Conservation (phyloP, 2,113 vertebrate species). For the Romanogobio albipinnatus region DNA sequence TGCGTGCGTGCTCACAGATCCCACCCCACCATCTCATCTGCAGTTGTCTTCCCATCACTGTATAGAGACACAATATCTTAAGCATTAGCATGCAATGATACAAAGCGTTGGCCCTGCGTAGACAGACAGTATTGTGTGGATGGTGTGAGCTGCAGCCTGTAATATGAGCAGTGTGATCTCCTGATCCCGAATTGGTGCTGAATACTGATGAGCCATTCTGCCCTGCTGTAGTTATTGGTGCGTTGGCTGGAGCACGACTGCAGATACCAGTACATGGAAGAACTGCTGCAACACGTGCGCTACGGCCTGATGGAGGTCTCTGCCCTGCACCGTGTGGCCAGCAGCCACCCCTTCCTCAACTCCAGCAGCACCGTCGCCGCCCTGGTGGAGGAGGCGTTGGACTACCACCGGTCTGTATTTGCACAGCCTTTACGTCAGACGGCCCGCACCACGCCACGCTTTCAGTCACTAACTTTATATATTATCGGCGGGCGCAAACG, state of each 20-base stretch:
- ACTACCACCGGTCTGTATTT: conserved; percentile 89
- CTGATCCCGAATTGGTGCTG: conserved; percentile 38
- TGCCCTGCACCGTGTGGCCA: conserved; percentile 83
- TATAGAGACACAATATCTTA: conserved; percentile 42
- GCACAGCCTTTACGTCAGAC: conserved; percentile 93
- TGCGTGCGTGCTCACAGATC: not conserved
- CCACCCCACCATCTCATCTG: conserved; percentile 29
- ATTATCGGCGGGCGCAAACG: conserved; percentile 90
- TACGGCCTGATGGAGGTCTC: conserved; percentile 93
- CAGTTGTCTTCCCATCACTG: conserved; percentile 25
- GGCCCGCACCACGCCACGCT: conserved; percentile 86
- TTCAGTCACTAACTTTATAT: conserved; percentile 92
- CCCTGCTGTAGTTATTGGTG: conserved; percentile 88
- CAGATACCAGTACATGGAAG: conserved; percentile 88
- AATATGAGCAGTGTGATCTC: conserved; percentile 42
- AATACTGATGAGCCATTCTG: conserved; percentile 46
- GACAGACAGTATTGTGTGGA: conserved; percentile 42
- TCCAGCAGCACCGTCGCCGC: conserved; percentile 83
- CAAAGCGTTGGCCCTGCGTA: conserved; percentile 1
- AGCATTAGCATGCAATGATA: conserved; percentile 42
- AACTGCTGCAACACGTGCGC: conserved; percentile 91
- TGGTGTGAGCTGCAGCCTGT: conserved; percentile 33
- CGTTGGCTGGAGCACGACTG: conserved; percentile 93
- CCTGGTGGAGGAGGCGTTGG: conserved; percentile 90
- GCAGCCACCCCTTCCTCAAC: conserved; percentile 85